Evolutionary conservation across 2,888 invertebrate genomes (phyloP).

Genomic region (Colostygia pectinataria): DNA sequence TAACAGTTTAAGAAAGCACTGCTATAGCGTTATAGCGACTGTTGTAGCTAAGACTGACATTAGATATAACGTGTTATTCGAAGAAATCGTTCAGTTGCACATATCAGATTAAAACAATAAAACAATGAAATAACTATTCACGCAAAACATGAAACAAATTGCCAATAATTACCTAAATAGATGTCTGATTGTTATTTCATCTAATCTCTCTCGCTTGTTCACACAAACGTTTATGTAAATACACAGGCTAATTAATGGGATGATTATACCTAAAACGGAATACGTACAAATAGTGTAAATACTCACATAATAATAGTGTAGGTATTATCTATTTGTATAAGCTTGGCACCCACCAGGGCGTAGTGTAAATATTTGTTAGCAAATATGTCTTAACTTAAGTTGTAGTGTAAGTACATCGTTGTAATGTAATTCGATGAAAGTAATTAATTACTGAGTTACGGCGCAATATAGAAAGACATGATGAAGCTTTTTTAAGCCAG

Average conservation of each 20-base stretch:
- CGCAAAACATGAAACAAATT: conserved; percentile 3
- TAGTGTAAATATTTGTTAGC: conserved; percentile 43
- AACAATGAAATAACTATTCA: too few species aligned
- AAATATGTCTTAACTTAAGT: conserved; percentile 21
- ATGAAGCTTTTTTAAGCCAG: too few species aligned
- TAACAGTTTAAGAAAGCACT: too few species aligned
- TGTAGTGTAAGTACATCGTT: background rate
- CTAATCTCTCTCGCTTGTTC: conserved; percentile 62
- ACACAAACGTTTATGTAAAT: conserved; percentile 70
- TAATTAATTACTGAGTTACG: background rate
- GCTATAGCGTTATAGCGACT: too few species aligned
- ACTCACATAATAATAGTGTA: conserved; percentile 35
- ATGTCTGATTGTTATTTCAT: conserved; percentile 63
- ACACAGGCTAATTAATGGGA: conserved; percentile 74
- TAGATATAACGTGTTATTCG: too few species aligned
- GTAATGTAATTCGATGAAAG: background rate
- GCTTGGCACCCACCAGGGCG: conserved; percentile 43
- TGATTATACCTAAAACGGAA: conserved; percentile 73
- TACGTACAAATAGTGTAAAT: conserved; percentile 51
- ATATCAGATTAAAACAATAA: too few species aligned
- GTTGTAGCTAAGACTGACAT: too few species aligned
- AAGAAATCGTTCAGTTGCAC: too few species aligned
- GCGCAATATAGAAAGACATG: background rate
- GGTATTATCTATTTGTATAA: conserved; percentile 62
- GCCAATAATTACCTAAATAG: conserved; percentile 38